phyloP scores from a whole-genome alignment of 2,113 vertebrate species.

The Xenopus borealis region DNA sequence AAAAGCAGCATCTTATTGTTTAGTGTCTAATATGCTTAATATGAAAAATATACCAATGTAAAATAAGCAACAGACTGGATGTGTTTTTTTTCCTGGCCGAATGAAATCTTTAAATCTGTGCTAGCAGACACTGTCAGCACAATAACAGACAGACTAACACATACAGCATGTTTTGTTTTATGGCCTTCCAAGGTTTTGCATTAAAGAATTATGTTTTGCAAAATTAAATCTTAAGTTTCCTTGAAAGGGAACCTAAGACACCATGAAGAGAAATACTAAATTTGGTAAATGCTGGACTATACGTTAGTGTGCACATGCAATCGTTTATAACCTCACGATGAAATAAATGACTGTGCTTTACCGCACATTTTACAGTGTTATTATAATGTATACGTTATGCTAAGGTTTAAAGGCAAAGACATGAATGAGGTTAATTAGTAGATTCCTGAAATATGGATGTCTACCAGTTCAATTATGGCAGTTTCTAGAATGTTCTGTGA shows the following conservation, averaged over 20 bases:
- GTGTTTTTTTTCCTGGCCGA: background rate
- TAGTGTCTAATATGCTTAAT: background rate
- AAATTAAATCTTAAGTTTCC: constrained; percentile 8
- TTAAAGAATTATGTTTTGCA: constrained; percentile 1
- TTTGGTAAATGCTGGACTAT: constrained; percentile 9
- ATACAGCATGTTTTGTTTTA: constrained; percentile 23
- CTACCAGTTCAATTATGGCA: constrained; percentile 25
- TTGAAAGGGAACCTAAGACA: constrained; percentile 11
- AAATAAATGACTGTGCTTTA: constrained; percentile 28
- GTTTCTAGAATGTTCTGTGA: constrained; percentile 5
- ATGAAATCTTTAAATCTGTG: background rate
- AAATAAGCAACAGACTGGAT: background rate
- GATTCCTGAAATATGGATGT: constrained; percentile 32
- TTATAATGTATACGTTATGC: constrained; percentile 33
- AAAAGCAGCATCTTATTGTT: too few species aligned
- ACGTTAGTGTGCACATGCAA: constrained; percentile 21
- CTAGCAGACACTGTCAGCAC: constrained; percentile 10
- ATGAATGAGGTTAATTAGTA: constrained; percentile 44
- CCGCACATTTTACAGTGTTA: constrained; percentile 33
- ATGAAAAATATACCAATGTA: background rate
- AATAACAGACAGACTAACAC: constrained; percentile 10
- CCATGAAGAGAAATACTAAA: constrained; percentile 2
- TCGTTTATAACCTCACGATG: constrained; percentile 28
- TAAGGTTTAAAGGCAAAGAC: constrained; percentile 21
- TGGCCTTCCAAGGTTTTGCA: constrained; percentile 11